Conservation (phyloP, 2,888 invertebrate genomes). For the Rhagium mordax region DNA sequence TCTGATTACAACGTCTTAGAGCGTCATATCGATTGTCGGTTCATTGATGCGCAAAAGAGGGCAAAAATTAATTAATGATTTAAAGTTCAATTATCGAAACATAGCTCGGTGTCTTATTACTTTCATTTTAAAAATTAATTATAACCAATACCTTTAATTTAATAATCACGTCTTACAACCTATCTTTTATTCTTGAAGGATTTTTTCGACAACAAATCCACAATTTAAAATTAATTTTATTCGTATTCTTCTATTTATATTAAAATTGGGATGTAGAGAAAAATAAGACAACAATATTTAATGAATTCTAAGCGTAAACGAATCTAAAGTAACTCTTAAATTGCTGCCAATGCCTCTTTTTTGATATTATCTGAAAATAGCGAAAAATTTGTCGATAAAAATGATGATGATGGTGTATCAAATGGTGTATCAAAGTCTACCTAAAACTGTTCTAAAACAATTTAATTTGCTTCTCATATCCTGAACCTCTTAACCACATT, state of each 20-base stretch:
- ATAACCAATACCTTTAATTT: not conserved
- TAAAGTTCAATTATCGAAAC: not conserved
- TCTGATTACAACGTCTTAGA: no score
- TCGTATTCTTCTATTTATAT: not conserved
- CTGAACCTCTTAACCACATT: no score
- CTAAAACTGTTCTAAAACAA: no score
- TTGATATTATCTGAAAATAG: no score
- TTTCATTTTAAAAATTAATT: not conserved
- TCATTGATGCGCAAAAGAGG: not conserved
- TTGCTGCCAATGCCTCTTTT: no score
- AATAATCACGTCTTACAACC: not conserved
- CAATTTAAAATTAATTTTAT: not conserved
- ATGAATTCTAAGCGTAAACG: no score
- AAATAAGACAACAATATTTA: no score
- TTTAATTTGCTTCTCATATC: no score
- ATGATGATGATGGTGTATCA: no score
- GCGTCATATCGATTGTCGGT: not conserved
- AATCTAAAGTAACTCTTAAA: no score
- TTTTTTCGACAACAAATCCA: not conserved
- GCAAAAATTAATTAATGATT: not conserved
- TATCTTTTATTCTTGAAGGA: not conserved
- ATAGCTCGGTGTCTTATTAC: not conserved
- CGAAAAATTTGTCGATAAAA: no score
- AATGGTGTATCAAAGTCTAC: no score
- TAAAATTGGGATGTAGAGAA: not conserved